Percentiles rank a stretch among this genome's conserved stretches.
These are phyloP conservation scores for Caenorhabditis imperialis DNA, from an alignment of 2,888 invertebrate genomes.

Conservation along the genomic window DNA sequence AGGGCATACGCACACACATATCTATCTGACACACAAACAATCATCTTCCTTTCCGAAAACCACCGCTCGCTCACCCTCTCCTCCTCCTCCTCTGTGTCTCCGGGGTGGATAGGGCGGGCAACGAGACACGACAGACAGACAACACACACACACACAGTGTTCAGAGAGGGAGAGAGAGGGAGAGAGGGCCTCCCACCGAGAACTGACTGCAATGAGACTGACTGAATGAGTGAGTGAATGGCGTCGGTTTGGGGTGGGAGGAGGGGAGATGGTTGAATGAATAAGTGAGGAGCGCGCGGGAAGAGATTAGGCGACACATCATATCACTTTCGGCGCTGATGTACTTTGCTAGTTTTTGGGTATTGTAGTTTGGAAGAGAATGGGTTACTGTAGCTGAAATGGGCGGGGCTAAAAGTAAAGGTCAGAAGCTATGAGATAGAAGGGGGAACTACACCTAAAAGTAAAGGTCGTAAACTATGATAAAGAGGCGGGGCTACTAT, in stretches of 20 bases:
- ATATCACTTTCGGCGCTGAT: no score
- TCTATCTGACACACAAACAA: constrained; percentile 57
- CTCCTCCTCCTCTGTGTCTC: no score
- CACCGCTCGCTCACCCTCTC: constrained; percentile 38
- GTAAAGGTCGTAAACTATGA: no score
- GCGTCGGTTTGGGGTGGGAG: background rate
- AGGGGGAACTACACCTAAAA: no score
- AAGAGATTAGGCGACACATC: constrained; percentile 31
- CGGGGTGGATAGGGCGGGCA: background rate
- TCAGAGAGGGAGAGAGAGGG: constrained; percentile 12
- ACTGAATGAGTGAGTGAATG: constrained; percentile 52
- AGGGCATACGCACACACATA: constrained; percentile 49
- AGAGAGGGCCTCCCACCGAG: constrained; percentile 47
- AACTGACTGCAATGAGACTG: constrained; percentile 39
- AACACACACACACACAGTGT: constrained; percentile 29
- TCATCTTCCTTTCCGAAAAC: constrained; percentile 57
- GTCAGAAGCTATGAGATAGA: no score
- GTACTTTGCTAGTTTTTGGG: no score
- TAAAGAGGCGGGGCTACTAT: no score
- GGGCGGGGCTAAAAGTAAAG: constrained; percentile 4
- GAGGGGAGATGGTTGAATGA: constrained; percentile 47
- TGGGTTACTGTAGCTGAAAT: no score
- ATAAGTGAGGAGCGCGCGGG: constrained; percentile 50
- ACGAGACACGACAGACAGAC: no score
- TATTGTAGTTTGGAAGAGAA: no score